A percentile compares a stretch with the other conserved stretches of the same genome.
phyloP scores from a whole-genome alignment of 2,113 vertebrate species.

The Oxygymnocypris stewartii region DNA sequence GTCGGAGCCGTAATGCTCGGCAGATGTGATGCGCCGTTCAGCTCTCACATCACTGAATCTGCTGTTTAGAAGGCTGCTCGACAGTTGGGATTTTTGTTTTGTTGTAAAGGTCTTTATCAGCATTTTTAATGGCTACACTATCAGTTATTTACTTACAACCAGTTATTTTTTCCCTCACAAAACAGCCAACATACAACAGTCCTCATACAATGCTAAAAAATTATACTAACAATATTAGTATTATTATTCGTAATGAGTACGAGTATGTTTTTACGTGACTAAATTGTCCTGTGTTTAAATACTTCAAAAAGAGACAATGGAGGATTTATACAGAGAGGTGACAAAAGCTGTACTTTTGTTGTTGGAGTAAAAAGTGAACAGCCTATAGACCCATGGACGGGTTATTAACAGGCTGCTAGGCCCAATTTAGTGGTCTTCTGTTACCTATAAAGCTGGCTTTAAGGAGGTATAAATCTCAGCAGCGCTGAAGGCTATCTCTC shows the following conservation, averaged over 20 bases:
- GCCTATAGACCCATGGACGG: conserved; percentile 43
- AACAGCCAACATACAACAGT: neutral
- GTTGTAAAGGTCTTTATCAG: neutral
- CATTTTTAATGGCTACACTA: neutral
- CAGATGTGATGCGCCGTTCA: no score
- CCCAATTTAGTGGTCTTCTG: conserved; percentile 54
- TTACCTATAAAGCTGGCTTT: conserved; percentile 61
- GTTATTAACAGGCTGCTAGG: conserved; percentile 59
- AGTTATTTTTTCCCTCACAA: neutral
- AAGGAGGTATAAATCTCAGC: conserved; percentile 55
- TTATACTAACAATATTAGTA: neutral
- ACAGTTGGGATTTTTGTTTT: neutral
- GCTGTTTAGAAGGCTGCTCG: neutral
- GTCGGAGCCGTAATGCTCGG: no score
- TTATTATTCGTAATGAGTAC: no score
- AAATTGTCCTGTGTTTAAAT: conserved; percentile 6
- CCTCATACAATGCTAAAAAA: neutral
- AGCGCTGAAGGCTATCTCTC: conserved; percentile 25
- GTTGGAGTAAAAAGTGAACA: conserved; percentile 32
- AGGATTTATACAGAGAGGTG: conserved; percentile 43
- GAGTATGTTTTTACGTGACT: no score
- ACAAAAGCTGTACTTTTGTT: conserved; percentile 57
- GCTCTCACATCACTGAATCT: no score
- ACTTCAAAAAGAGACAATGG: conserved; percentile 9
- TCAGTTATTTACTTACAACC: no score